Evolutionary conservation across 2,113 vertebrate genomes (phyloP), one percentile per base, ranked within the genome.

Genomic region (Vimba vimba): DNA sequence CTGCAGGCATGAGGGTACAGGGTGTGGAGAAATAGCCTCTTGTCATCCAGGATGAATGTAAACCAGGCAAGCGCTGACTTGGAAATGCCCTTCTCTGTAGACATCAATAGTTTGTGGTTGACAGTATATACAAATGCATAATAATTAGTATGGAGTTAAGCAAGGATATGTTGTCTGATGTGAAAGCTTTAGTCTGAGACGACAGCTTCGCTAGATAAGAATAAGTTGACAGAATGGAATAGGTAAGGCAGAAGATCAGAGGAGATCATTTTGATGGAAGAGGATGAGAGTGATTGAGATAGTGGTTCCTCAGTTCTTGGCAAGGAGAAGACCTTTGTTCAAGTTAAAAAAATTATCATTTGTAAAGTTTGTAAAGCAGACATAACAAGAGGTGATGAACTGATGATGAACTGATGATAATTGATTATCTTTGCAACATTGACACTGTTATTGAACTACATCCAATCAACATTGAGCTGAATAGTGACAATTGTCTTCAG

Each of bases 141-240:
- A 43, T 19, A 79, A 43, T 79, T 62, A 79, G 30, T 59, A 39
- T 62, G 36, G 55, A 45, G 57, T 79, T 62, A 62, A 79, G 55
- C 36, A 30, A 47, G 23, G 60, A 43, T 66, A 33, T 74, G 6
- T 83, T 83, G 50, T 83, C 82, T 74, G 78, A 62, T 79, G 36
- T 84, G 55, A 60, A 84, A 5, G 13, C 36, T 39, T 30, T 74
- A 47, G 33, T 23, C 33, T 60, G 23, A n/a, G 30, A 25, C 0
- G 3, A 64, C 55, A 60, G 33, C 71, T 84, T n/a, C 15, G 1
- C 30, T 78, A 57, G 30, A 60, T 60, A 59, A 57, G 50, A 27
- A 60, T n/a, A 30, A n/a, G 55, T 59, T 59, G 52, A 45, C 36
- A 10, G 33, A 36, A 60, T 7, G 25, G 59, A 62, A 62, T 6